These are phyloP conservation scores for Todiramphus chloris DNA, from an alignment of 2,113 vertebrate genomes.

Conservation along the genomic window DNA sequence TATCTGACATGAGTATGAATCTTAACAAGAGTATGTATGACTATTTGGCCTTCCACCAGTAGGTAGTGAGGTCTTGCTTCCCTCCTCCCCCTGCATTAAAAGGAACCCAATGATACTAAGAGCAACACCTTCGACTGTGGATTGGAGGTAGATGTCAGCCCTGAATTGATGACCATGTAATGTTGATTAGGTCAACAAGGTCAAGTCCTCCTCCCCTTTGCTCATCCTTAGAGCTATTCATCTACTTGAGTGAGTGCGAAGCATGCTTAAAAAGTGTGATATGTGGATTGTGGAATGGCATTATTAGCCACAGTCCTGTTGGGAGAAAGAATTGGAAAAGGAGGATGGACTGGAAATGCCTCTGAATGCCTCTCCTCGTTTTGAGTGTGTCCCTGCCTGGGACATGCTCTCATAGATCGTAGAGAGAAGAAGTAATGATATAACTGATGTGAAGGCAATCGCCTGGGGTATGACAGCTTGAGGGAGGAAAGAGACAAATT, in stretches of 20 bases:
- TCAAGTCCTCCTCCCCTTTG: not conserved
- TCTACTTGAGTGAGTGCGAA: not conserved
- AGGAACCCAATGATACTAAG: not conserved
- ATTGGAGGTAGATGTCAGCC: not conserved
- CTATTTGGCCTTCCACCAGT: not conserved
- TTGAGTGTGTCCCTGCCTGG: not conserved
- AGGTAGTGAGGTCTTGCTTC: not conserved
- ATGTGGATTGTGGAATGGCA: not conserved
- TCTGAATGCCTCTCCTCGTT: not conserved
- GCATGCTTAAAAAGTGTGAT: not conserved
- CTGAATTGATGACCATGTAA: not conserved
- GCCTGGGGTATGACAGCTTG: conserved; percentile 8
- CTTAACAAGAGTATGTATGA: not conserved
- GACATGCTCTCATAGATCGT: not conserved
- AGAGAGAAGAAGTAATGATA: not conserved
- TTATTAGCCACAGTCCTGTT: not conserved
- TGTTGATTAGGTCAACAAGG: not conserved
- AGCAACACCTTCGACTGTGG: not conserved
- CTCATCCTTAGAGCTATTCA: not conserved
- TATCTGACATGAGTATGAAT: not conserved
- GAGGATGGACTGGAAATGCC: not conserved
- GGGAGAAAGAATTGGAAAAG: not conserved
- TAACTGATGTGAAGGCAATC: not conserved
- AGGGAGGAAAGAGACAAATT: conserved; percentile 32
- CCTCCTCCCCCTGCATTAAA: not conserved